These are phyloP conservation scores for Galeopterus variegatus DNA, from an alignment of 2,113 vertebrate genomes.

Conservation along the genomic window DNA sequence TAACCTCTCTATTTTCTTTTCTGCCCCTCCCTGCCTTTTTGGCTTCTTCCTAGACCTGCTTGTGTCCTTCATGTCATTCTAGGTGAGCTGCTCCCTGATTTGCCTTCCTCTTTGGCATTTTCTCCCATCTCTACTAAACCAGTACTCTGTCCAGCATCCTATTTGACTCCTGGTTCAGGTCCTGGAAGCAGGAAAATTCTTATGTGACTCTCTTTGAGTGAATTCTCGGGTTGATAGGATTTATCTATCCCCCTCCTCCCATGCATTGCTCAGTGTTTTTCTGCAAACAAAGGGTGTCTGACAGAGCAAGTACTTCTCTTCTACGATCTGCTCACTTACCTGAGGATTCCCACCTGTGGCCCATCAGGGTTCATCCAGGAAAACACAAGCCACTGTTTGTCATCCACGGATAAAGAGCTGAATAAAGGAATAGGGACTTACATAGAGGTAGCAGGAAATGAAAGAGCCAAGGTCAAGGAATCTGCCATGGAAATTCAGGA, in stretches of 20 bases:
- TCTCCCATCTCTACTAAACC: not conserved
- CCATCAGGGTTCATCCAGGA: not conserved
- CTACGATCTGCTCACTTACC: not conserved
- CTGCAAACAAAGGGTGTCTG: not conserved
- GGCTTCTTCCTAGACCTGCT: not conserved
- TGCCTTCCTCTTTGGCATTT: not conserved
- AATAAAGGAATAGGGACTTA: not conserved
- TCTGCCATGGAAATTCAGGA: not conserved
- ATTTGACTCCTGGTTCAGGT: not conserved
- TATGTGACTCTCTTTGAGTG: not conserved
- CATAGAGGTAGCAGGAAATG: not conserved
- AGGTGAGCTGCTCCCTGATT: no score
- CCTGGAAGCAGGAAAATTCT: not conserved
- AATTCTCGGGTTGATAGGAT: not conserved
- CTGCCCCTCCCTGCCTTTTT: not conserved
- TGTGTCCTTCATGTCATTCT: accelerated
- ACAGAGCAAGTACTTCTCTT: accelerated
- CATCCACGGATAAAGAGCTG: not conserved
- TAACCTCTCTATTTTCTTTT: not conserved
- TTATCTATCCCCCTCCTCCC: accelerated
- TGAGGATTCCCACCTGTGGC: not conserved
- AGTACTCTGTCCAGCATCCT: not conserved
- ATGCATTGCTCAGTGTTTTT: not conserved
- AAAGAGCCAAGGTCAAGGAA: not conserved
- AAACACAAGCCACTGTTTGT: not conserved